Conservation (phyloP, 2,888 invertebrate species). For the Rhamnusium bicolor region DNA sequence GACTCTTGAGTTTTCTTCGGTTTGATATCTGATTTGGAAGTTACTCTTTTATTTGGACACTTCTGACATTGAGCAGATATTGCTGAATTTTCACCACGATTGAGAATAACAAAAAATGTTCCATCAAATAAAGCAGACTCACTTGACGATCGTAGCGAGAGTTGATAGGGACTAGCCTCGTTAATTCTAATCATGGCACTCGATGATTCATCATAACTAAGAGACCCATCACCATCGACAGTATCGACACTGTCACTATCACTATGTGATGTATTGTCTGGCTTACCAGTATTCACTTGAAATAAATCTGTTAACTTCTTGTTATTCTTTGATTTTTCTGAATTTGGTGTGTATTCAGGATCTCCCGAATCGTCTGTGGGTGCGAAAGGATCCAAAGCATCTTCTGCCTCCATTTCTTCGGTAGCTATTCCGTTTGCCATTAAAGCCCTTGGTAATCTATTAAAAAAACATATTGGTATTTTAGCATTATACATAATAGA, state of each 20-base stretch:
- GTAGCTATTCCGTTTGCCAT: too few species aligned
- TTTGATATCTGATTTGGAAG: too few species aligned
- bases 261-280: too few species aligned
- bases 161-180: not conserved
- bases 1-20: not conserved
- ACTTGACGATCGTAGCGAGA: not conserved
- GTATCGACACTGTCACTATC: too few species aligned
- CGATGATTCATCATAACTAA: not conserved
- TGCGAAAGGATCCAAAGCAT: not conserved
- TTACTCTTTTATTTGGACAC: not conserved
- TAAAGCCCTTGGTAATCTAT: too few species aligned
- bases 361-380: not conserved
- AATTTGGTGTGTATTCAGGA: not conserved
- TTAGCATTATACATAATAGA: too few species aligned
- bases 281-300: not conserved
- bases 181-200: not conserved
- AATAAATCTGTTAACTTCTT: not conserved
- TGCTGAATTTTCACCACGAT: slow-evolving; percentile 2
- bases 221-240: not conserved
- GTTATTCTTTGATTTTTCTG: not conserved
- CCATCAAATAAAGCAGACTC: not conserved
- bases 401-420: too few species aligned
- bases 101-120: not conserved
- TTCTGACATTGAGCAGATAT: not conserved
- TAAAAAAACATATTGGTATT: too few species aligned